phyloP scores from a whole-genome alignment of 2,888 invertebrate genomes.

The Eremobia ochroleuca region DNA sequence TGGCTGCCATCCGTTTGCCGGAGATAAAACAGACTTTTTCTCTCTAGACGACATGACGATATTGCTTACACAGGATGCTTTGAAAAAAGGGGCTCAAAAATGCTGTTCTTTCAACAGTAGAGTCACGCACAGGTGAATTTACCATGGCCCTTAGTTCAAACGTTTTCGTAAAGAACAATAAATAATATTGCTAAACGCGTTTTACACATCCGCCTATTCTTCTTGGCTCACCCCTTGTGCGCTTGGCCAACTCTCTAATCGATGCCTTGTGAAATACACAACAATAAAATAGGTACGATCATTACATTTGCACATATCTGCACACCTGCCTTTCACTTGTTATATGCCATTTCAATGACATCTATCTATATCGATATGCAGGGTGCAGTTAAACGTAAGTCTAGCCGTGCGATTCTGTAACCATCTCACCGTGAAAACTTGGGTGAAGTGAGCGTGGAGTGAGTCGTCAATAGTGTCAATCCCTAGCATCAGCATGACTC shows the following conservation, averaged over 20 bases:
- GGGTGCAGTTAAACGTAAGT: background rate
- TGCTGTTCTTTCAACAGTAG: slow-evolving; percentile 3
- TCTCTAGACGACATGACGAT: slow-evolving; percentile 14
- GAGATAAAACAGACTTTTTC: slow-evolving; percentile 61
- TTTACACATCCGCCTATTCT: slow-evolving; percentile 71
- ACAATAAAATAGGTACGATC: slow-evolving; percentile 53
- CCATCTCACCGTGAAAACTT: no score
- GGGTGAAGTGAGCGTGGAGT: no score
- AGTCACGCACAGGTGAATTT: slow-evolving; percentile 47
- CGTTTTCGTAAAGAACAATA: slow-evolving; percentile 61
- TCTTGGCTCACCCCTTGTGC: slow-evolving; percentile 57
- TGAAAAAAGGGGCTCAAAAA: slow-evolving; percentile 14
- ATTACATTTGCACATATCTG: slow-evolving; percentile 34
- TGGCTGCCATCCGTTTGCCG: slow-evolving; percentile 55
- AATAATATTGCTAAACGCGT: slow-evolving; percentile 60
- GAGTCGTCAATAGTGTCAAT: no score
- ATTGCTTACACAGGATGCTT: slow-evolving; percentile 44
- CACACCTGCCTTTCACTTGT: slow-evolving; percentile 51
- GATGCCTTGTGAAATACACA: slow-evolving; percentile 61
- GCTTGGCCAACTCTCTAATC: slow-evolving; percentile 64
- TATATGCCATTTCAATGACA: slow-evolving; percentile 17
- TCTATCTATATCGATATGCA: slow-evolving; percentile 11
- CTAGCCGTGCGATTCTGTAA: no score
- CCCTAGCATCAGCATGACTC: no score
- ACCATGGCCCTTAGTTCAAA: slow-evolving; percentile 24